phyloP scores from a whole-genome alignment of 2,888 invertebrate species.

The Anthophora plumipes region DNA sequence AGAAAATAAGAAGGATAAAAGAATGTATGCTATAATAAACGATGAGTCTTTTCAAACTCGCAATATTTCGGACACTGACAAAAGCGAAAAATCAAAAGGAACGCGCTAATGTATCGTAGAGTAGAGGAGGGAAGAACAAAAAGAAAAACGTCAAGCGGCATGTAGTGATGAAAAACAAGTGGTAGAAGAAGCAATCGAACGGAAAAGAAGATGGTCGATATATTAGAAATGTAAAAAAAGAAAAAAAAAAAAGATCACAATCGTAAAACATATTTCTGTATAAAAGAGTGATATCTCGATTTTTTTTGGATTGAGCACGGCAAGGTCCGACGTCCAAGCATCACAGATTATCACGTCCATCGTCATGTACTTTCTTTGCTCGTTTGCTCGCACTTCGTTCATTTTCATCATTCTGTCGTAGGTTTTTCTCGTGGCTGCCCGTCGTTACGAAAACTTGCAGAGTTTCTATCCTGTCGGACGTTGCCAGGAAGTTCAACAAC shows the following conservation, averaged over 20 bases:
- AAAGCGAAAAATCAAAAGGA: background rate
- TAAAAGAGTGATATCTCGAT: conserved; percentile 24
- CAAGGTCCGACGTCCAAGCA: conserved; percentile 56
- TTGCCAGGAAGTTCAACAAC: conserved; percentile 37
- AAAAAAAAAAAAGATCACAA: background rate
- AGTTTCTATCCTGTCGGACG: conserved; percentile 54
- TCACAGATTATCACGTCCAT: conserved; percentile 35
- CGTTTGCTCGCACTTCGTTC: conserved; percentile 41
- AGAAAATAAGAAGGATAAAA: background rate
- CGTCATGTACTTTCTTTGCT: conserved; percentile 28
- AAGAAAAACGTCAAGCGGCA: conserved; percentile 1
- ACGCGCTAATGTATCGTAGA: background rate
- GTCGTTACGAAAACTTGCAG: conserved; percentile 31
- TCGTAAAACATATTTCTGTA: conserved; percentile 12
- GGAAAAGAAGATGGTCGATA: background rate
- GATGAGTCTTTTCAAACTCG: background rate
- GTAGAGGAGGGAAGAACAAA: background rate
- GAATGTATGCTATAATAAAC: background rate
- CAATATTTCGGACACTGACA: background rate
- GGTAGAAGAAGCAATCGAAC: background rate
- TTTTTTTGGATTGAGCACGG: conserved; percentile 51
- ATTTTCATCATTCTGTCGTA: conserved; percentile 23
- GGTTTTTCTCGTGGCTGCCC: conserved; percentile 32
- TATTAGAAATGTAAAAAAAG: background rate
- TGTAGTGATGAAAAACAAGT: background rate